Percentiles rank a stretch among this genome's conserved stretches.
Evolutionary conservation across 2,888 invertebrate genomes (phyloP).

Genomic region (Apantesis nais): DNA sequence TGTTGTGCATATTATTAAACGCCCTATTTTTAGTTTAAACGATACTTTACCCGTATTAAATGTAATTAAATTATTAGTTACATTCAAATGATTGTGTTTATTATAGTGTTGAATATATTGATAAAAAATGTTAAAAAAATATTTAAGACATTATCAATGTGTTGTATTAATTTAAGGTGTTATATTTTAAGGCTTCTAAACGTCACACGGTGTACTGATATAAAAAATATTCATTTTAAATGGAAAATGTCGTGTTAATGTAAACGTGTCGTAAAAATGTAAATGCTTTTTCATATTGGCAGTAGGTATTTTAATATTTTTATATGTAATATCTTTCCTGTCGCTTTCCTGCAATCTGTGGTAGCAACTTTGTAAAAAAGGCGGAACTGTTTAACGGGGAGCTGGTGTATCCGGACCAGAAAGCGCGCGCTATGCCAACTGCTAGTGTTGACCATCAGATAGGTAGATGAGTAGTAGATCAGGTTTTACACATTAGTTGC

Average conservation of each 20-base stretch:
- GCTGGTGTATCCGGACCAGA: not conserved
- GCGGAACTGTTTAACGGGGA: not conserved
- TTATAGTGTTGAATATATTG: constrained; percentile 37
- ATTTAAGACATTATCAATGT: constrained; percentile 50
- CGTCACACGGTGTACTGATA: constrained; percentile 40
- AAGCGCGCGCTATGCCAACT: not conserved
- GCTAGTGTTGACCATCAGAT: not conserved
- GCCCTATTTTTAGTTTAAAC: constrained; percentile 28
- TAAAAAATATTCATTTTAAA: constrained; percentile 43
- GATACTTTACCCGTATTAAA: constrained; percentile 34
- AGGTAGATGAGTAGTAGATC: not conserved
- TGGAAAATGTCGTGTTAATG: constrained; percentile 39
- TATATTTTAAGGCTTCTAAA: constrained; percentile 40
- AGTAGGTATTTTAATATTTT: constrained; percentile 9
- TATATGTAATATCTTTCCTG: not conserved
- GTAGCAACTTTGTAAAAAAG: not conserved
- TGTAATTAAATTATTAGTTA: constrained; percentile 33
- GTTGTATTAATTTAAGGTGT: constrained; percentile 45
- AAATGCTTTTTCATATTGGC: constrained; percentile 35
- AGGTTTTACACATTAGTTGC: not conserved
- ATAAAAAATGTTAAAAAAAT: constrained; percentile 38
- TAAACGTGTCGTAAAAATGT: constrained; percentile 42
- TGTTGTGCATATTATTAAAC: constrained; percentile 38
- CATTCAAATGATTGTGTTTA: constrained; percentile 38
- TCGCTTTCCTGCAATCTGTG: not conserved